Conservation (phyloP, 2,888 invertebrate genomes). For the Ferrisia virgata region DNA sequence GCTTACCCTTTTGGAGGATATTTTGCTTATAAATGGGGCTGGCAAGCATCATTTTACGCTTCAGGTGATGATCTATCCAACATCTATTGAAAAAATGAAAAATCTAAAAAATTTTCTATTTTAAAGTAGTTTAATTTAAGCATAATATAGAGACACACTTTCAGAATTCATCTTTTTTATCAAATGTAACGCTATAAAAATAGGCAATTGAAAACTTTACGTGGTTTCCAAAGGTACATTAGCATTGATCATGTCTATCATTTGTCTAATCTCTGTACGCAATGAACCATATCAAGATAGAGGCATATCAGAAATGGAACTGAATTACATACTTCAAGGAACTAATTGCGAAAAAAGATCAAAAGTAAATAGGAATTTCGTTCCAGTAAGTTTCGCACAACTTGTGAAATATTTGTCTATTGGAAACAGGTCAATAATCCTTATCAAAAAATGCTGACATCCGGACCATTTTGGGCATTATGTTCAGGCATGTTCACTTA, state of each 20-base stretch:
- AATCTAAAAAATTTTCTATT: too few relatives aligned
- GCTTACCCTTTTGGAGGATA: neutral
- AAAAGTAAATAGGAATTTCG: neutral
- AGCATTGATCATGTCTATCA: neutral
- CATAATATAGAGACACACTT: too few relatives aligned
- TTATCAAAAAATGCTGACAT: neutral
- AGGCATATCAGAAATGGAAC: neutral
- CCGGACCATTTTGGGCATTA: neutral
- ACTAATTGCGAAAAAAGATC: neutral
- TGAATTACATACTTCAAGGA: neutral
- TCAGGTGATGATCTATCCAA: neutral
- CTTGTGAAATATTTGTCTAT: neutral
- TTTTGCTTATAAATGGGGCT: neutral
- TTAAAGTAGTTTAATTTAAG: too few relatives aligned
- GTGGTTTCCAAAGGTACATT: too few relatives aligned
- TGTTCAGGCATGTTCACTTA: neutral
- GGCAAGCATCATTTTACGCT: neutral
- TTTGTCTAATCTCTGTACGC: neutral
- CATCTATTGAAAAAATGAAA: too few relatives aligned
- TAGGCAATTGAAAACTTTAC: too few relatives aligned
- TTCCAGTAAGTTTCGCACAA: too few relatives aligned
- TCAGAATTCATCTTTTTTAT: too few relatives aligned
- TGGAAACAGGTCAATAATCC: neutral
- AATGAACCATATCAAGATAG: neutral
- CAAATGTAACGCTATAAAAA: too few relatives aligned